Evolutionary conservation across 2,888 invertebrate genomes (phyloP), one percentile per base, ranked within the genome.

Genomic region (Hybos culiciformis): DNA sequence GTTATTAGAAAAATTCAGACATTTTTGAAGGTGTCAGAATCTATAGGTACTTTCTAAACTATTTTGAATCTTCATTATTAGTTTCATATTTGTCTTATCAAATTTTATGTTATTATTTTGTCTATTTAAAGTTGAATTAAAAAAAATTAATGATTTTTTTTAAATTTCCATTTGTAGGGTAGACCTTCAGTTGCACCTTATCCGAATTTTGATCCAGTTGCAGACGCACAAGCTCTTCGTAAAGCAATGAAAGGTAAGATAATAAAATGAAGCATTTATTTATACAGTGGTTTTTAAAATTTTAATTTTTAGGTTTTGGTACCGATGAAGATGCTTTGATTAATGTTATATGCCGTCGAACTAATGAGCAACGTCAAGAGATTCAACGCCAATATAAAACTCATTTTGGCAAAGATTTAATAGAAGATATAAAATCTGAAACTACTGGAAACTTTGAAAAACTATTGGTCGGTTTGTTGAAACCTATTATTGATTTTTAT

Each of bases 221-320:
- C 72, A 9, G 90, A 90, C 74, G 88, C 88, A 0, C 80, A 81
- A 52, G 69, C 77, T 3, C 71, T 91, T 19, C 74, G 88, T n/a
- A 83, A 82, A 55, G 90, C 91, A 1, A 91, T 91, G 91, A 90
- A 88, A 68, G 91, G n/a, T n/a, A n/a, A n/a, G n/a, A n/a, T n/a
- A n/a, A n/a, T n/a, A n/a, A n/a, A n/a, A n/a, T n/a, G n/a, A n/a
- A n/a, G n/a, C n/a, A n/a, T n/a, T n/a, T n/a, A n/a, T n/a, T n/a
- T n/a, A n/a, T n/a, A n/a, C n/a, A n/a, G n/a, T n/a, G n/a, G n/a
- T n/a, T n/a, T n/a, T n/a, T n/a, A n/a, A n/a, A n/a, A n/a, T n/a
- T n/a, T n/a, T n/a, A n/a, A n/a, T n/a, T n/a, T n/a, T n/a, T n/a
- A n/a, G n/a, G 90, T 17, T 65, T 66, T 32, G 88, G 92, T 24